phyloP scores from a whole-genome alignment of 2,113 vertebrate genomes.

The Nesogale talazaci region DNA sequence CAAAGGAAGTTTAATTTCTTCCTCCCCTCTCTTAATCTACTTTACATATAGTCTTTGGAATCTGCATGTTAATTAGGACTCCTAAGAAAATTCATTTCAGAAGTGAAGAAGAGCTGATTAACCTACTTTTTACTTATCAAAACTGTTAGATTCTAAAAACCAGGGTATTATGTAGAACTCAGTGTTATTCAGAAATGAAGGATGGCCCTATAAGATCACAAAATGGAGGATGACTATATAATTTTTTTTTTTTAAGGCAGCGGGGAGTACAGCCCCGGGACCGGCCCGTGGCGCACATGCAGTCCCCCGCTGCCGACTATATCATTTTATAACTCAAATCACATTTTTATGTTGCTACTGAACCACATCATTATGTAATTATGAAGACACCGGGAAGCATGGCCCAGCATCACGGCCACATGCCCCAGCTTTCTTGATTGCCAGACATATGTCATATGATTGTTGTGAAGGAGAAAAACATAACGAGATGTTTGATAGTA shows the following conservation, averaged over 20 bases:
- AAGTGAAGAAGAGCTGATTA: background rate
- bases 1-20: constrained; percentile 50
- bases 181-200: background rate
- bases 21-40: constrained; percentile 34
- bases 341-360: too few relatives aligned
- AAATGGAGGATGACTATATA: background rate
- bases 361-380: too few relatives aligned
- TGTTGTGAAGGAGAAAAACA: background rate
- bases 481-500: background rate
- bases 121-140: too few relatives aligned
- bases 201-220: background rate
- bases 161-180: background rate
- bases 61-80: background rate
- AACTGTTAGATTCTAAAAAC: too few relatives aligned
- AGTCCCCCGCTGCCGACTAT: too few relatives aligned
- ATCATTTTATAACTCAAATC: background rate
- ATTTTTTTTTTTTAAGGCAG: too few relatives aligned
- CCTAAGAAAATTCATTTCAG: background rate
- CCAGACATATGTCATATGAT: background rate
- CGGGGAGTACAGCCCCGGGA: too few relatives aligned
- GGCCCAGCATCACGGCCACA: too few relatives aligned
- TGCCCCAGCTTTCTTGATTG: background rate
- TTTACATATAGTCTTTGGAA: constrained; percentile 46
- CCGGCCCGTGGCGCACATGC: too few relatives aligned
- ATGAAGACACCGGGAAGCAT: background rate